phyloP scores from a whole-genome alignment of 2,797 vertebrate species.

The Macropus fuliginosus region DNA sequence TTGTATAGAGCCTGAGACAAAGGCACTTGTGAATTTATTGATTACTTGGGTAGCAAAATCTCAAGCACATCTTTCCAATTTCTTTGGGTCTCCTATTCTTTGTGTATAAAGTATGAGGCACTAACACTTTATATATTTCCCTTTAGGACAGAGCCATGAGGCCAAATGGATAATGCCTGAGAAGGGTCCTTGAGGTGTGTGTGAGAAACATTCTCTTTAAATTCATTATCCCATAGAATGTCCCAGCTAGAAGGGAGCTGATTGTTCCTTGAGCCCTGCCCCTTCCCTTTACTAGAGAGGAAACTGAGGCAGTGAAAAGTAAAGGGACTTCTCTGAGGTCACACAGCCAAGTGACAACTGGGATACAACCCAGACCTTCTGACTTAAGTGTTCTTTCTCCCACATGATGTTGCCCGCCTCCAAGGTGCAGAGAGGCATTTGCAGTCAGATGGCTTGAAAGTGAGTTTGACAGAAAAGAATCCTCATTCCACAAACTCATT shows the following conservation, averaged over 20 bases:
- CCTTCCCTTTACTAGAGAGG: not conserved
- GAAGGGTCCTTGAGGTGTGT: not conserved
- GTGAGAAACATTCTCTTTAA: not conserved
- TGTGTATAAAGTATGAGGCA: not conserved
- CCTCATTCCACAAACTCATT: not conserved
- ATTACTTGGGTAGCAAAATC: not conserved
- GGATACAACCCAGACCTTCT: not conserved
- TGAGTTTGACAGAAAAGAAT: not conserved
- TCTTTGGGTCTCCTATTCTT: not conserved
- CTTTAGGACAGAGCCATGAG: not conserved
- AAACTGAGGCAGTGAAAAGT: not conserved
- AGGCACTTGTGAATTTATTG: not conserved
- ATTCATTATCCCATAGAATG: not conserved
- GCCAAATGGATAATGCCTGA: not conserved
- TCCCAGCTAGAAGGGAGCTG: not conserved
- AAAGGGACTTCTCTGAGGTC: not conserved
- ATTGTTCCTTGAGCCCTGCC: not conserved
- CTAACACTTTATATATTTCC: not conserved
- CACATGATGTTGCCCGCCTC: not conserved
- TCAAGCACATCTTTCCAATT: not conserved
- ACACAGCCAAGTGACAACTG: not conserved
- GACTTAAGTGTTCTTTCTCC: not conserved
- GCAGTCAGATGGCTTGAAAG: not conserved
- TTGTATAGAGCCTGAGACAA: not conserved
- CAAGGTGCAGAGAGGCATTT: not conserved